Evolutionary conservation across 2,888 invertebrate species (phyloP).

Genomic region (Cybosia mesomella): DNA sequence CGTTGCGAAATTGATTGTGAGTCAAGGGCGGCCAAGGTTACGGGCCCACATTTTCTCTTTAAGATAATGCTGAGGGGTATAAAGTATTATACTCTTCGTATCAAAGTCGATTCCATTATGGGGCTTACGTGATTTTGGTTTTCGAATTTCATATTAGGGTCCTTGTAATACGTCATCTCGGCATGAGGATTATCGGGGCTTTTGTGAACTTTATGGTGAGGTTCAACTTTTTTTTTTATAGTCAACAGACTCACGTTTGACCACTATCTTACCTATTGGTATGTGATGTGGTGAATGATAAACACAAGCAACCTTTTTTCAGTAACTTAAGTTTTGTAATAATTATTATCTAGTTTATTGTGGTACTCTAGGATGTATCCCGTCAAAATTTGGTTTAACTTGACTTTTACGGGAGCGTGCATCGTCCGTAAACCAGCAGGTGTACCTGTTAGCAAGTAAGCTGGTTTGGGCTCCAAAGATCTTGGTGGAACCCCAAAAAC

Average conservation of each 20-base stretch:
- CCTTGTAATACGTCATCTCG: background rate
- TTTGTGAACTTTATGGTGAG: background rate
- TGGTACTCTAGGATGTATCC: too few species aligned
- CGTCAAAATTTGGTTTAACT: background rate
- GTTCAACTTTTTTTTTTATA: too few species aligned
- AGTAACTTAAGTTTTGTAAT: background rate
- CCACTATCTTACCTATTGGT: too few species aligned
- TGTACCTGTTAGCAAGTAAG: too few species aligned
- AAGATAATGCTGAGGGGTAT: slow-evolving; percentile 34
- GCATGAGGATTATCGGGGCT: background rate
- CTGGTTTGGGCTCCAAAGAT: background rate
- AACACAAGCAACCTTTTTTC: too few species aligned
- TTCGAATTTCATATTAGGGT: slow-evolving; percentile 15
- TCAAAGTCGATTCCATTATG: slow-evolving; percentile 32
- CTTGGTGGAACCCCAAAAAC: background rate
- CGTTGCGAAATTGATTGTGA: slow-evolving; percentile 58
- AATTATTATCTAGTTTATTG: background rate
- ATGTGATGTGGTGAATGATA: too few species aligned
- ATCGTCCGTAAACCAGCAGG: too few species aligned
- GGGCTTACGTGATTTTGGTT: slow-evolving; percentile 25
- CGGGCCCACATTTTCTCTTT: slow-evolving; percentile 45
- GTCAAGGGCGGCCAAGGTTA: slow-evolving; percentile 74
- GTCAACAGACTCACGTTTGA: too few species aligned
- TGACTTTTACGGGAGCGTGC: background rate
- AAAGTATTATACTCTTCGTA: slow-evolving; percentile 32